These are phyloP conservation scores for Gastracanthus pulcherrimus DNA, from an alignment of 2,888 invertebrate species.

Conservation along the genomic window DNA sequence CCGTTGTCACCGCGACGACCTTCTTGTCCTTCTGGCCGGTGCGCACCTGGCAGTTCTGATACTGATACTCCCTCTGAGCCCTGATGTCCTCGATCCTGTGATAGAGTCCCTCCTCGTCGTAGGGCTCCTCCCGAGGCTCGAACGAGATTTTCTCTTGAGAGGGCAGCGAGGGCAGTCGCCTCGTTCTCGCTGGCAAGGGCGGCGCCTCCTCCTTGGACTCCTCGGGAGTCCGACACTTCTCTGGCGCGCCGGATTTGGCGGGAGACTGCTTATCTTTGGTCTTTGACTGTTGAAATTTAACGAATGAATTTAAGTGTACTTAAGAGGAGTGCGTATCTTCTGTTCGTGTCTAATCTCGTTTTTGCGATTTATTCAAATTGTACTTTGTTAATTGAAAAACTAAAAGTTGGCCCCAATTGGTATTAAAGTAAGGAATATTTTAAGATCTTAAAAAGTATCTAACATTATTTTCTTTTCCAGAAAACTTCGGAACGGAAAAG, in stretches of 20 bases:
- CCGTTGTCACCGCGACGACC: neutral
- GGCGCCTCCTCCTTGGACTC: slow-evolving; percentile 40
- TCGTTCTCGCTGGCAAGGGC: slow-evolving; percentile 46
- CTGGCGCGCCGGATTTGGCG: neutral
- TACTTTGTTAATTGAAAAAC: too few relatives aligned
- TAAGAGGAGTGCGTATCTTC: too few relatives aligned
- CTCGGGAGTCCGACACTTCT: slow-evolving; percentile 6
- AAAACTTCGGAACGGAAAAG: too few relatives aligned
- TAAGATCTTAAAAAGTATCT: too few relatives aligned
- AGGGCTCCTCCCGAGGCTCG: slow-evolving; percentile 62
- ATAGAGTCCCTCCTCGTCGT: slow-evolving; percentile 73
- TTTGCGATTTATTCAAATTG: too few relatives aligned
- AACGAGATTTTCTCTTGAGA: slow-evolving; percentile 44
- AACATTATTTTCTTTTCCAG: too few relatives aligned
- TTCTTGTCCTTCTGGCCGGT: slow-evolving; percentile 2
- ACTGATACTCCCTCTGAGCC: slow-evolving; percentile 63
- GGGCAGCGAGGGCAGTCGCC: slow-evolving; percentile 51
- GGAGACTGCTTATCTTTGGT: slow-evolving; percentile 27
- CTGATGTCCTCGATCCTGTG: slow-evolving; percentile 72
- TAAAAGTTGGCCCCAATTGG: too few relatives aligned
- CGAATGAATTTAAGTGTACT: too few relatives aligned
- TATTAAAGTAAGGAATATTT: too few relatives aligned
- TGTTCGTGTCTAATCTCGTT: too few relatives aligned
- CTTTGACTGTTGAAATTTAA: slow-evolving; percentile 12
- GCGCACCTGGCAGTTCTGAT: slow-evolving; percentile 53